Conservation (phyloP, 2,113 vertebrate genomes). For the Taxidea taxus region DNA sequence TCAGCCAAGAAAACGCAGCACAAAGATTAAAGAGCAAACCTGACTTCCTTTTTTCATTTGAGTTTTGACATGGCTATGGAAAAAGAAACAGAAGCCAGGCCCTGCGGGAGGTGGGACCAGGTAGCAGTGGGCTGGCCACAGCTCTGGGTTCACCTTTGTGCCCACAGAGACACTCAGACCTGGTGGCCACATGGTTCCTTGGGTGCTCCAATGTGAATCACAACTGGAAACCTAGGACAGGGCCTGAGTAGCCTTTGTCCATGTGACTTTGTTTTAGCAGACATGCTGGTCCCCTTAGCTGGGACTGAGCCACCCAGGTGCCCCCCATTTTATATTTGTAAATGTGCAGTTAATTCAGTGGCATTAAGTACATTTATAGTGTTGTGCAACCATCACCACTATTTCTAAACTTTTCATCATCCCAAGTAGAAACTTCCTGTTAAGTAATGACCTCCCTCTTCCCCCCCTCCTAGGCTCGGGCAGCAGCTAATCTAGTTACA, state of each 20-base stretch:
- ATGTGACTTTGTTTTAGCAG: neutral
- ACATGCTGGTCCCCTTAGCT: too few relatives aligned
- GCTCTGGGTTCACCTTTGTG: neutral
- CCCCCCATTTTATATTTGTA: neutral
- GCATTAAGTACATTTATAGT: neutral
- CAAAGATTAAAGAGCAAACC: neutral
- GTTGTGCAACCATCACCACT: too few relatives aligned
- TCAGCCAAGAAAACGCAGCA: rapidly evolving
- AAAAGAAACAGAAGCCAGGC: neutral
- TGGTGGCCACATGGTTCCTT: neutral
- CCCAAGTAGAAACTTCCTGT: neutral
- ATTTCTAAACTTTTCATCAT: neutral
- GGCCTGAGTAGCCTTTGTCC: neutral
- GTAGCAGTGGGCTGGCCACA: neutral
- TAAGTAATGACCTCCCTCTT: neutral
- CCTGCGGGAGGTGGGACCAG: neutral
- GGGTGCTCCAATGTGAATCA: neutral
- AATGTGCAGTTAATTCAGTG: neutral
- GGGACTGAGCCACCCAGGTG: neutral
- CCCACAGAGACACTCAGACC: neutral
- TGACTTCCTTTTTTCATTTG: neutral
- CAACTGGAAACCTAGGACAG: neutral
- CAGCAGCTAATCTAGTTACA: rapidly evolving
- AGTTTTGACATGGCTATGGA: neutral
- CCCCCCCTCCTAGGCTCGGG: neutral